Conservation (phyloP, 2,888 invertebrate species). For the Notodonta dromedarius region DNA sequence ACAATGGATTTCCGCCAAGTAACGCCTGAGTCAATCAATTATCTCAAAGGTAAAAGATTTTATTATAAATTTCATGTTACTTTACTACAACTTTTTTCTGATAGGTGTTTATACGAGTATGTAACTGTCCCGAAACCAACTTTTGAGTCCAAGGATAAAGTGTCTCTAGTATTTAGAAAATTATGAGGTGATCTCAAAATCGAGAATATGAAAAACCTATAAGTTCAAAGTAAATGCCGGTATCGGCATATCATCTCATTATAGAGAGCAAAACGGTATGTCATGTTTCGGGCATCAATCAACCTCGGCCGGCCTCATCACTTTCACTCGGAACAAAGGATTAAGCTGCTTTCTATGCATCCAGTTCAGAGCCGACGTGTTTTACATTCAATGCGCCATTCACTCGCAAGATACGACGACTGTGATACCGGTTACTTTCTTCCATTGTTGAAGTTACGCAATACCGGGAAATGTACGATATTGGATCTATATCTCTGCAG, state of each 20-base stretch:
- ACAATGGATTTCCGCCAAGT: no score
- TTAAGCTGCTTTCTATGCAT: constrained; percentile 9
- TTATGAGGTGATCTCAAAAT: no score
- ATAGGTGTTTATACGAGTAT: no score
- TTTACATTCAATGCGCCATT: constrained; percentile 6
- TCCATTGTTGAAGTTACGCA: constrained; percentile 3
- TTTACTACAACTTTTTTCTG: no score
- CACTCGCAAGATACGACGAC: neutral
- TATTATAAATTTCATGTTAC: no score
- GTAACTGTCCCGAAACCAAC: no score
- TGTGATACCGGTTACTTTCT: neutral
- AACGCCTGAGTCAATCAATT: no score
- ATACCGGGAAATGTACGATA: neutral
- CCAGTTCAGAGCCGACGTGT: neutral
- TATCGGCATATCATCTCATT: neutral
- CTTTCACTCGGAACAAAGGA: constrained; percentile 10
- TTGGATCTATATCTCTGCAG: neutral
- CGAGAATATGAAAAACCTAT: neutral
- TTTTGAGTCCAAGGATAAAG: no score
- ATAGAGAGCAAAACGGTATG: neutral
- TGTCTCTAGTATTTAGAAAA: no score
- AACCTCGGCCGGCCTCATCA: neutral
- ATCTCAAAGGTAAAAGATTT: no score
- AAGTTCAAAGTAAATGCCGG: neutral
- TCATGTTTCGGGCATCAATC: constrained; percentile 6